Conservation (phyloP, 2,113 vertebrate genomes). For the Xenopus borealis region DNA sequence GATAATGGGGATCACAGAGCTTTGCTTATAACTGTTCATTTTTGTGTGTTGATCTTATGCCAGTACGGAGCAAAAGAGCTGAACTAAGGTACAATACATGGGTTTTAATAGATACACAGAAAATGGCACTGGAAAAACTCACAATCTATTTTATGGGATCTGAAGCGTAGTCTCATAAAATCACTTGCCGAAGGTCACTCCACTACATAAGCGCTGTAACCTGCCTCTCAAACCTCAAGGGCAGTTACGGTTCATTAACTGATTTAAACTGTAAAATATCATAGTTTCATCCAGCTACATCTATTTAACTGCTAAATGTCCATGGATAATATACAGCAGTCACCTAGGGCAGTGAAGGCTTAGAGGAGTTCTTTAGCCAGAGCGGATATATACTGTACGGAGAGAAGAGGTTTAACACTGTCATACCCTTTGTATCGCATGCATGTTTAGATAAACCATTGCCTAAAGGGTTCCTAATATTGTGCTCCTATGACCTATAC, state of each 20-base stretch:
- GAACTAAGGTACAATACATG: neutral
- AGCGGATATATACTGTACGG: no score
- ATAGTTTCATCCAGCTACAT: neutral
- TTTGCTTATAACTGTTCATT: neutral
- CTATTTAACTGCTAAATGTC: slow-evolving; percentile 1
- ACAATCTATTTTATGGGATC: neutral
- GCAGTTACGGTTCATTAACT: slow-evolving; percentile 3
- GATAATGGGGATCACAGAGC: neutral
- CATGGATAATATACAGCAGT: neutral
- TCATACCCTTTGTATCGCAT: no score
- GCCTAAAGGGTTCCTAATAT: no score
- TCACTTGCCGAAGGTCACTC: neutral
- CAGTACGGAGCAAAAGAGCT: no score
- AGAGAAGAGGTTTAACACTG: no score
- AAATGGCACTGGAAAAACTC: neutral
- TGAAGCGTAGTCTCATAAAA: neutral
- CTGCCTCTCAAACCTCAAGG: neutral
- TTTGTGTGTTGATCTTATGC: neutral
- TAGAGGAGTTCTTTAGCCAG: neutral
- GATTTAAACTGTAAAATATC: slow-evolving; percentile 1
- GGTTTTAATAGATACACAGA: neutral
- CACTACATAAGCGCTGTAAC: neutral
- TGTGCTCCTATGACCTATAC: no score
- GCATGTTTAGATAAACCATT: no score
- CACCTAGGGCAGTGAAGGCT: neutral